Conservation (phyloP, 2,113 vertebrate genomes). For the Donacobius atricapilla region DNA sequence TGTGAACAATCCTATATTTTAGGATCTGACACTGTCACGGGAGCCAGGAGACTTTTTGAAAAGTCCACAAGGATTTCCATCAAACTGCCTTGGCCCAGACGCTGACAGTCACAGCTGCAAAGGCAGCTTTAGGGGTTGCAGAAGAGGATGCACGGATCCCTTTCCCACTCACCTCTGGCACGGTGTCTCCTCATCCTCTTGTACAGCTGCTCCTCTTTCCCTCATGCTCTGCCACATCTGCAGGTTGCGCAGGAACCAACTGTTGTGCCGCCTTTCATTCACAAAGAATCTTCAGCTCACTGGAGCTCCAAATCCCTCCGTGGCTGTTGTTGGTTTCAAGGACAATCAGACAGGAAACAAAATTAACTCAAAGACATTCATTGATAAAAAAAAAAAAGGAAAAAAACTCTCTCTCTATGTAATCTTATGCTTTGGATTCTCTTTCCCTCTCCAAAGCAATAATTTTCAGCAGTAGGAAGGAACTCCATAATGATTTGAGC, state of each 20-base stretch:
- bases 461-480: not conserved
- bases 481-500: not conserved
- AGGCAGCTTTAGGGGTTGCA: not conserved
- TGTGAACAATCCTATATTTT: not conserved
- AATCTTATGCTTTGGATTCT: not conserved
- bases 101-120: not conserved
- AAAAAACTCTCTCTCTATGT: accelerated
- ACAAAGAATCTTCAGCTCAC: not conserved
- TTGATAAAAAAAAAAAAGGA: not conserved
- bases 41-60: not conserved
- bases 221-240: not conserved
- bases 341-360: not conserved
- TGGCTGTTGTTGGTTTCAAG: not conserved
- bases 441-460: not conserved
- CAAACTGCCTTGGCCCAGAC: not conserved
- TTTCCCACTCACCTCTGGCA: not conserved
- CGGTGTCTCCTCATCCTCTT: not conserved
- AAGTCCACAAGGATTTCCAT: not conserved
- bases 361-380: not conserved
- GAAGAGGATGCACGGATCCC: not conserved
- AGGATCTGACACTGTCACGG: not conserved
- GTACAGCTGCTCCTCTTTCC: not conserved
- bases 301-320: not conserved
- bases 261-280: not conserved
- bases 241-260: not conserved